Evolutionary conservation across 1,140 invertebrate species (phyloP).

Genomic region (Reticulitermes speratus): DNA sequence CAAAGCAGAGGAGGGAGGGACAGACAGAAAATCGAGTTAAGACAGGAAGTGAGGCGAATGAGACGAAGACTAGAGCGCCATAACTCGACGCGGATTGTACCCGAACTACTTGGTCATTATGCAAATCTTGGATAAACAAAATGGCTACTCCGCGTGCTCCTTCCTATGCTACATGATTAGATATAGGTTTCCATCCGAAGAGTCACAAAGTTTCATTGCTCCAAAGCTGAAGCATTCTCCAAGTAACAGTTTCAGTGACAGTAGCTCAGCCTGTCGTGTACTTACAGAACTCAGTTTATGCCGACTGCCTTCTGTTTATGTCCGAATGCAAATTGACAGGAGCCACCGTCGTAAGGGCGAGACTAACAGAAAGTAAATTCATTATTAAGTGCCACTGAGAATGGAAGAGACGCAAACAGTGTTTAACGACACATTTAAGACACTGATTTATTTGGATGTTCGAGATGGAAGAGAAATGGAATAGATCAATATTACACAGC

Average conservation of each 20-base stretch:
- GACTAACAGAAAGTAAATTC: no score
- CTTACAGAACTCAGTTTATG: no score
- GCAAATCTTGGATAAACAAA: conserved; percentile 19
- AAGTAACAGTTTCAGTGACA: background rate
- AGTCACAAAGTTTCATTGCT: background rate
- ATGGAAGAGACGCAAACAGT: no score
- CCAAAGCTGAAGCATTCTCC: background rate
- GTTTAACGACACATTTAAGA: no score
- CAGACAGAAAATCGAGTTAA: background rate
- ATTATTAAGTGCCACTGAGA: no score
- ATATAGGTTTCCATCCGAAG: background rate
- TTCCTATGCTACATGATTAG: background rate
- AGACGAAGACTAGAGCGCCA: background rate
- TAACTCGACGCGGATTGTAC: background rate
- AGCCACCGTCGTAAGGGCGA: no score
- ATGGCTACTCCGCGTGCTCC: background rate
- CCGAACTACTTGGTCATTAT: background rate
- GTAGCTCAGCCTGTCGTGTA: no score
- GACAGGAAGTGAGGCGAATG: background rate
- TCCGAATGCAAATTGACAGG: no score
- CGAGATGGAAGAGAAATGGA: no score
- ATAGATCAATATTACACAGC: no score
- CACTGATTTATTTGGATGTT: no score
- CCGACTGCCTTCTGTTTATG: background rate
- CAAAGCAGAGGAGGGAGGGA: background rate